Base-by-base conservation (phyloP, 2,888 invertebrate genomes). In the Byasa hedistus region DNA sequence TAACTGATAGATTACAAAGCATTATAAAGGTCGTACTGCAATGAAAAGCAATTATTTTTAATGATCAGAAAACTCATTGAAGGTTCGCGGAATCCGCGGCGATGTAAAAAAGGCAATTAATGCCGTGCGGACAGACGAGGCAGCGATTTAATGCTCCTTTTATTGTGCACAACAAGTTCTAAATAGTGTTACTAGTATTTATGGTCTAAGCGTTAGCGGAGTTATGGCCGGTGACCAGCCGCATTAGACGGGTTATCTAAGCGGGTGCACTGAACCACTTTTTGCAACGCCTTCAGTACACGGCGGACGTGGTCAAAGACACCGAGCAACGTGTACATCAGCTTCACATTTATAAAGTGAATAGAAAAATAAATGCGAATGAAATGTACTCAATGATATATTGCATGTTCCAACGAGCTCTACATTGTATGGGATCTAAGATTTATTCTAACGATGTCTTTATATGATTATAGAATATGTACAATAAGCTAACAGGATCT, bases 171-270 rank as follows among this genome's bases (percentile, higher is more conserved):
- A 70, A 72, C 74, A 69, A 71, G 76, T 72, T 75, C 70, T 70
- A 74, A 72, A 78, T 74, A 75, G 68, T 69, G 67, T 72, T 72
- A 75, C 75, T 74, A 73, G 77, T 76, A 76, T 73, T 72, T 77
- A 80, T 79, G 74, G 78, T 70, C 73, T 72, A 70, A 74, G 69
- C 61, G 66, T 71, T 56, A 56, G 60, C 55, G 21, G 60, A 65
- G 60, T 65, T 65, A 56, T 60, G 60, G 60, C 56, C 61, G 27
- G 22, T 8, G 65, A 60, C 58, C 58, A 58, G 48, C 32, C 48
- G 56, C 59, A 72, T 69, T 75, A 73, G 72, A 73, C 70, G 63
- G 71, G 73, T 71, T 73, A 75, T 69, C 71, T 70, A 64, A 68
- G 61, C 63, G 69, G 69, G 70, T 65, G 61, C 68, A 71, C 69